Base-by-base conservation (phyloP, 1,140 invertebrate species). In the Maniola jurtina region DNA sequence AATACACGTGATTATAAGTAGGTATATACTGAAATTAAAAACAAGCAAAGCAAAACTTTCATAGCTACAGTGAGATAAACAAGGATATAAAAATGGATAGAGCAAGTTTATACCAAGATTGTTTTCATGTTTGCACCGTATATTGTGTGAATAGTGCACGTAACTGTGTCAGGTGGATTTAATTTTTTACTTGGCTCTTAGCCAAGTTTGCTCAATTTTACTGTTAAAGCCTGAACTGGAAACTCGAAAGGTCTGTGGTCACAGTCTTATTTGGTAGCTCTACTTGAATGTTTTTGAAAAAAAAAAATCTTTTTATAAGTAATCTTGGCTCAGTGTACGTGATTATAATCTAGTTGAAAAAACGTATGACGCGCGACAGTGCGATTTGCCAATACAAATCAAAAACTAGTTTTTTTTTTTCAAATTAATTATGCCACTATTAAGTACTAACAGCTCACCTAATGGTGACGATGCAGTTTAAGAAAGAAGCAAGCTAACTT, bases 121-220 rank as follows among this genome's bases (percentile, higher is more conserved):
- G 61, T 63, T 70, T 63, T 64, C 63, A 52, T 48, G 67, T 61
- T 35, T 72, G 72, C 70, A 58, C 50, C 38, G 59, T 62, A 47
- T 40, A 60, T 72, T 48, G 56, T 65, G 56, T 65, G 61, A 72
- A 76, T 76, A 40, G 59, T 58, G 64, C 63, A 64, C 62, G 68
- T 75, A 67, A 72, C 68, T 67, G 60, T 73, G 79, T 81, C 81
- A 83, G 75, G 77, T 84, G 76, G 70, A 70, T 77, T 80, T 73
- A 67, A 79, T 79, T 80, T 81, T 77, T 75, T 69, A 36, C 45
- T 80, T 86, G 83, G 83, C 79, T 33, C 33, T 7, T n/a, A 47
- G 72, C 80, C 83, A 84, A 75, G 55, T 59, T 50, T 71, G 71
- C 81, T 81, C 52, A 55, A 55, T 55, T 55, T 55, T 34, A 55